A percentile compares a stretch with the other conserved stretches of the same genome.
phyloP scores from a whole-genome alignment of 2,888 invertebrate species.

The Horisme vitalbata region DNA sequence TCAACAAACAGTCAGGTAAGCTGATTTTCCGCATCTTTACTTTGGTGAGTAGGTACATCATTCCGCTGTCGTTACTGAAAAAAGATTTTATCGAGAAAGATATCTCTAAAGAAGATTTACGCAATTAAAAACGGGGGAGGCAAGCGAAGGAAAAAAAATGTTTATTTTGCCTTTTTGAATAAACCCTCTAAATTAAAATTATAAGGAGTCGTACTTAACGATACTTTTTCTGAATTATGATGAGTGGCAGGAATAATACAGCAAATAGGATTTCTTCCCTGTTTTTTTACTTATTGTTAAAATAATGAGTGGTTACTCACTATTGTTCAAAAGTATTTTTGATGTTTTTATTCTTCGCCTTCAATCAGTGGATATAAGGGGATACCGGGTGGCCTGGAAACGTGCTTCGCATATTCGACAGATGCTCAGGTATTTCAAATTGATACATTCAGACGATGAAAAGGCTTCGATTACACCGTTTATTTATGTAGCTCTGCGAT shows the following conservation, averaged over 20 bases:
- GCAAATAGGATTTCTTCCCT: conserved; percentile 10
- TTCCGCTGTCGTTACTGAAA: conserved; percentile 50
- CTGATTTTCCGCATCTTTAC: conserved; percentile 58
- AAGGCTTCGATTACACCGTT: conserved; percentile 33
- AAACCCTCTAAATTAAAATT: conserved; percentile 40
- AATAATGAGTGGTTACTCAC: conserved; percentile 3
- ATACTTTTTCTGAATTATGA: conserved; percentile 16
- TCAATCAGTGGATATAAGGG: conserved; percentile 47
- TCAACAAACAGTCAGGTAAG: conserved; percentile 50
- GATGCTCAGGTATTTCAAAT: conserved; percentile 29
- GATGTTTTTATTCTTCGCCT: conserved; percentile 41
- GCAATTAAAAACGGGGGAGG: conserved; percentile 68
- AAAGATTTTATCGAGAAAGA: conserved; percentile 61
- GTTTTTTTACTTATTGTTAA: conserved; percentile 1
- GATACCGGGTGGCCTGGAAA: conserved; percentile 42
- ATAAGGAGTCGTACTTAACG: conserved; percentile 24
- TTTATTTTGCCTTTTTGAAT: conserved; percentile 54
- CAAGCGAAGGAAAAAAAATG: conserved; percentile 51
- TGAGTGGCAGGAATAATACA: not conserved
- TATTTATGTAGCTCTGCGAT: too few species aligned
- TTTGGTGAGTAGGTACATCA: conserved; percentile 47
- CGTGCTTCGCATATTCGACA: conserved; percentile 46
- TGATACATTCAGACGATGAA: conserved; percentile 37
- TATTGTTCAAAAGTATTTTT: conserved; percentile 14
- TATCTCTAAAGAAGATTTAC: conserved; percentile 68